phyloP scores from a whole-genome alignment of 2,888 invertebrate species.

The Cyclophora punctaria region DNA sequence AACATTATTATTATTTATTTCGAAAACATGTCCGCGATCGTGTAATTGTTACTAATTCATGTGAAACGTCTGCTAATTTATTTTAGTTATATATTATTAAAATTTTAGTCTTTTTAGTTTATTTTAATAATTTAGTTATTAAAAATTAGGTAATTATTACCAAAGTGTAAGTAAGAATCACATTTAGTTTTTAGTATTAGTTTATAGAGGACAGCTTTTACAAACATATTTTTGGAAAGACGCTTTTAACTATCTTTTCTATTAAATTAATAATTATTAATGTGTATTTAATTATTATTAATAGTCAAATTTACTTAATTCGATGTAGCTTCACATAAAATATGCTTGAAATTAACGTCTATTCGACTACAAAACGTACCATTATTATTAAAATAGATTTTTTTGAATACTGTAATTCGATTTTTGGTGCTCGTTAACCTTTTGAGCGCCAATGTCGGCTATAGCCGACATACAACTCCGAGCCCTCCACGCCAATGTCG shows the following conservation, averaged over 20 bases:
- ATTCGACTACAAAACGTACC: too few relatives aligned
- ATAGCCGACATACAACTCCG: too few relatives aligned
- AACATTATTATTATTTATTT: too few relatives aligned
- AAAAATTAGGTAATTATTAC: constrained; percentile 67
- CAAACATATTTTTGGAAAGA: background rate
- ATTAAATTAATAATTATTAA: background rate
- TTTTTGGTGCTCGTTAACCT: too few relatives aligned
- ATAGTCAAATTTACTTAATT: background rate
- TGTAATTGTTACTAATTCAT: constrained; percentile 1
- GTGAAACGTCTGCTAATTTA: constrained; percentile 13
- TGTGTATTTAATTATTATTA: constrained; percentile 4
- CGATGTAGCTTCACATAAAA: too few relatives aligned
- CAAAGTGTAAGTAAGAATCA: constrained; percentile 72
- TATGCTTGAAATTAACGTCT: too few relatives aligned
- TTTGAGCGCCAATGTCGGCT: too few relatives aligned
- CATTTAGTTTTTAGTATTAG: constrained; percentile 38
- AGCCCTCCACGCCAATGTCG: too few relatives aligned
- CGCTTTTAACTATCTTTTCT: background rate
- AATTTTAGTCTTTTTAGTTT: constrained; percentile 33
- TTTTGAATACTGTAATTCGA: too few relatives aligned
- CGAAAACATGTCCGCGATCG: background rate
- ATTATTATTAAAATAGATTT: too few relatives aligned
- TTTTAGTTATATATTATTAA: constrained; percentile 7
- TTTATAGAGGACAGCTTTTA: background rate
- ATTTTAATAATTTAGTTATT: constrained; percentile 41